phyloP scores from a whole-genome alignment of 2,797 vertebrate genomes.

The Gymnoscopelus microlampas region DNA sequence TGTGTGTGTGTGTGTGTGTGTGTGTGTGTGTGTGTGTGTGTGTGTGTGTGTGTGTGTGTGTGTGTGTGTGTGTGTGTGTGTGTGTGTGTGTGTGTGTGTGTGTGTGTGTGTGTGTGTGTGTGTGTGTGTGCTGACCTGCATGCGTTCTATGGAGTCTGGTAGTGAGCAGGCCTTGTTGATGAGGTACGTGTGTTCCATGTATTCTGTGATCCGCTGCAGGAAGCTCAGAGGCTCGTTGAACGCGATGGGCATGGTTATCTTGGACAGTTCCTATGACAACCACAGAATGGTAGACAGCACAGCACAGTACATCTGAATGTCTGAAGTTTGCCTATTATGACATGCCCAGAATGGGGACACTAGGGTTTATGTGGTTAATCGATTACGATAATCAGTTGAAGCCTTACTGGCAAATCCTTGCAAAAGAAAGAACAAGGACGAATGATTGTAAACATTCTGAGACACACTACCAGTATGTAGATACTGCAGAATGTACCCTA shows the following conservation, averaged over 20 bases:
- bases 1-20: background rate
- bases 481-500: too few species aligned
- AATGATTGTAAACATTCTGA: too few species aligned
- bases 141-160: slow-evolving; percentile 87
- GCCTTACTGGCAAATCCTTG: too few species aligned
- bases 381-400: too few species aligned
- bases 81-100: background rate
- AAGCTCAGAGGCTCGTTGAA: slow-evolving; percentile 98
- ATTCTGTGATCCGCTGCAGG: slow-evolving; percentile 95
- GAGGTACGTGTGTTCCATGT: slow-evolving; percentile 98
- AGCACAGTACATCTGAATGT: too few species aligned
- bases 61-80: slow-evolving; percentile 2
- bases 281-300: background rate
- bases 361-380: too few species aligned
- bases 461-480: too few species aligned
- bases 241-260: slow-evolving; percentile 97
- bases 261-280: slow-evolving; percentile 90
- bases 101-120: slow-evolving; percentile 11
- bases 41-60: background rate
- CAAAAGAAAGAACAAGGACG: too few species aligned
- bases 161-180: slow-evolving; percentile 88
- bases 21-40: background rate
- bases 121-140: slow-evolving; percentile 84
- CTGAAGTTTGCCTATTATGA: too few species aligned
- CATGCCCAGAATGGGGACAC: too few species aligned